These are phyloP conservation scores for Microctonus brassicae DNA, from an alignment of 2,888 invertebrate species.

Conservation along the genomic window DNA sequence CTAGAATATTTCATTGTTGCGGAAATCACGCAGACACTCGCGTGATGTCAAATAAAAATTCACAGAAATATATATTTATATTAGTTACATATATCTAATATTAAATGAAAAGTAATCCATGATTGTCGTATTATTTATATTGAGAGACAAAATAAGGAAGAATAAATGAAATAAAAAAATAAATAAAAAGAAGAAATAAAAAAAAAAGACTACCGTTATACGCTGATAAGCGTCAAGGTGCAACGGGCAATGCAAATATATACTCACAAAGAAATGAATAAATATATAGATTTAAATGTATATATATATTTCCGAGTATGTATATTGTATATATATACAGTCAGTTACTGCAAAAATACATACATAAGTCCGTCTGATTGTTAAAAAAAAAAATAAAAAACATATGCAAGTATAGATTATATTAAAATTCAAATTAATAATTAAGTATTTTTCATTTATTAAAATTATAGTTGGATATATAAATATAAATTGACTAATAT, in stretches of 20 bases:
- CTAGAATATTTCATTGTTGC: slow-evolving; percentile 19
- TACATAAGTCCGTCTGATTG: neutral
- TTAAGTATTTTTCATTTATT: neutral
- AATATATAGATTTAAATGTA: neutral
- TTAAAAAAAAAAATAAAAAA: too few relatives aligned
- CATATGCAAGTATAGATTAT: neutral
- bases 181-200: neutral
- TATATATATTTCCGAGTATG: neutral
- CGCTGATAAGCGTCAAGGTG: slow-evolving; percentile 33
- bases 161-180: neutral
- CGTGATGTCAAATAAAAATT: neutral
- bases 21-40: slow-evolving; percentile 13
- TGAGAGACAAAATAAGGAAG: neutral
- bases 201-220: slow-evolving; percentile 26
- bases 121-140: too few relatives aligned
- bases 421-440: neutral
- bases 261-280: slow-evolving; percentile 11
- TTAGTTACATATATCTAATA: too few relatives aligned
- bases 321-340: too few relatives aligned
- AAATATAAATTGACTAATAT: neutral
- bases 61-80: neutral
- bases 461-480: slow-evolving; percentile 1
- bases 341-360: too few relatives aligned
- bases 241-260: slow-evolving; percentile 32
- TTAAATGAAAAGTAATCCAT: neutral